Evolutionary conservation across 2,888 invertebrate species (phyloP).

Genomic region (Dugesia japonica): DNA sequence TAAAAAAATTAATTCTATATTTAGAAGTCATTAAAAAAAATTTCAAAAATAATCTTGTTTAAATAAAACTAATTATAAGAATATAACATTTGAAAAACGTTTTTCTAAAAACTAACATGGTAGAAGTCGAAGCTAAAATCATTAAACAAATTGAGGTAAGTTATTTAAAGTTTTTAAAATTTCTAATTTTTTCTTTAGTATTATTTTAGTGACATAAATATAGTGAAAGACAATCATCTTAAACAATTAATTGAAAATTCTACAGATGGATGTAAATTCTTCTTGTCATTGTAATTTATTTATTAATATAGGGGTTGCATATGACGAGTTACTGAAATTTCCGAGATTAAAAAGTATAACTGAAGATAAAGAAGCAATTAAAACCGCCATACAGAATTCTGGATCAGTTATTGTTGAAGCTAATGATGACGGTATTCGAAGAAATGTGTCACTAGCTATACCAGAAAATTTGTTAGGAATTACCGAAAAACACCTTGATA

Average conservation of each 20-base stretch:
- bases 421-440: slow-evolving; percentile 51
- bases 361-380: not conserved
- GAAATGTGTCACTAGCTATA: slow-evolving; percentile 59
- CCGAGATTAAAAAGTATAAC: not conserved
- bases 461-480: slow-evolving; percentile 53
- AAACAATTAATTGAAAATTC: not conserved
- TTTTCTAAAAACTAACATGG: too few species aligned
- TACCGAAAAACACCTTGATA: not conserved
- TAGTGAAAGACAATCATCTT: not conserved
- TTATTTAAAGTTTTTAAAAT: not conserved
- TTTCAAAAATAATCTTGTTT: too few species aligned
- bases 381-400: not conserved
- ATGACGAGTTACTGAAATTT: not conserved
- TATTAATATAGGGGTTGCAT: not conserved
- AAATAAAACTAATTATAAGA: too few species aligned
- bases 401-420: not conserved
- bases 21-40: too few species aligned
- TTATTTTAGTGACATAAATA: not conserved
- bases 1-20: too few species aligned
- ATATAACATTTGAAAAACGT: too few species aligned
- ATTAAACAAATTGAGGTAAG: not conserved
- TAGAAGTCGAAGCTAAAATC: not conserved
- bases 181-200: not conserved
- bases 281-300: not conserved
- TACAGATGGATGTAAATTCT: not conserved